Percentiles rank a stretch among this genome's conserved stretches.
phyloP scores from a whole-genome alignment of 92 coral and sea anemone genomes.

The Epizoanthus scotinus region DNA sequence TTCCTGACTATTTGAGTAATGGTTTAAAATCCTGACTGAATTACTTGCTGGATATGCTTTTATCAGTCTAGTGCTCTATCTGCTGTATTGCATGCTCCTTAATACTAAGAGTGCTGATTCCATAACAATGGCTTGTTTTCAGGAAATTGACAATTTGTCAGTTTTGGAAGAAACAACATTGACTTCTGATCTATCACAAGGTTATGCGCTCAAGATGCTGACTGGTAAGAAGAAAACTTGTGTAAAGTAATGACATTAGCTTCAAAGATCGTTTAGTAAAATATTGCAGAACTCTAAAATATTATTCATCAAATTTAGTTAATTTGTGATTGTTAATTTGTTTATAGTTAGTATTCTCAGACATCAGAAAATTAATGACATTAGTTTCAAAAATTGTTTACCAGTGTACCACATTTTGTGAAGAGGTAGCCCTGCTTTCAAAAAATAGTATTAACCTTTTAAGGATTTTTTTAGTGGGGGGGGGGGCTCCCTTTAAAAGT shows the following conservation, averaged over 20 bases:
- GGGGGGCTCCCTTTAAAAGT: too few species aligned
- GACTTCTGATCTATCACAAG: conserved; percentile 96
- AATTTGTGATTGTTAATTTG: neutral
- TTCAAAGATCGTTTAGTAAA: neutral
- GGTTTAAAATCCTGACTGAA: too few species aligned
- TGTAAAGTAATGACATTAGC: neutral
- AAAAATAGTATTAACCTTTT: too few species aligned
- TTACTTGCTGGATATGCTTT: neutral
- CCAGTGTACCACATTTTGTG: neutral
- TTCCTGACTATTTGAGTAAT: too few species aligned
- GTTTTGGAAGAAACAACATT: conserved; percentile 89
- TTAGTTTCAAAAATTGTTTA: too few species aligned
- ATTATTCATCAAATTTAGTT: neutral
- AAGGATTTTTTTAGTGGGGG: too few species aligned
- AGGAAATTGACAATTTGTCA: conserved; percentile 92
- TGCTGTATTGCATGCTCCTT: too few species aligned
- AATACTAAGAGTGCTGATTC: neutral
- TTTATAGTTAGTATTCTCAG: neutral
- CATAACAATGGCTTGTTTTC: neutral
- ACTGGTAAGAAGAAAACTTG: conserved; percentile 62
- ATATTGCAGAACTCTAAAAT: neutral
- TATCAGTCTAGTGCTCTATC: neutral
- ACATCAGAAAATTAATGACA: too few species aligned
- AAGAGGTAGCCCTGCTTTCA: too few species aligned
- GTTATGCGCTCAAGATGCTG: conserved; percentile 91